Evolutionary conservation across 2,797 vertebrate genomes (phyloP).

Genomic region (Lophius americanus): DNA sequence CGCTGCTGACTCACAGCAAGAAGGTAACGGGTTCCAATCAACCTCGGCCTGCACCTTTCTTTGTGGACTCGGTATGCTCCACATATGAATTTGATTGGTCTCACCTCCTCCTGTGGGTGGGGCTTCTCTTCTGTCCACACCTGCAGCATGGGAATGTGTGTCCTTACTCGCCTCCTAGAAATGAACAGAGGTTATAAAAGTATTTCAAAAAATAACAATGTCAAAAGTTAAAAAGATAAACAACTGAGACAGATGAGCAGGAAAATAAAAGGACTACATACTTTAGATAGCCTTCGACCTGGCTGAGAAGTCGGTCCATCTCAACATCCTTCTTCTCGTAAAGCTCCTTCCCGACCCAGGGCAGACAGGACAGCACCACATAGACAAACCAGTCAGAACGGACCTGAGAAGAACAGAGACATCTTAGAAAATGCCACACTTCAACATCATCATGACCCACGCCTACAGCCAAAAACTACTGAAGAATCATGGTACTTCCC

Average conservation of each 20-base stretch:
- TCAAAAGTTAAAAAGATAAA: not conserved
- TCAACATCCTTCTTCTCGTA: slow-evolving; percentile 99
- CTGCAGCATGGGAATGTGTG: slow-evolving; percentile 93
- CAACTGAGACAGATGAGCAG: not conserved
- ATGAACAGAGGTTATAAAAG: fast-evolving
- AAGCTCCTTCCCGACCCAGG: slow-evolving; percentile 98
- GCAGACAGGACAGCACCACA: slow-evolving; percentile 92
- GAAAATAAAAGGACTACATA: slow-evolving; percentile 66
- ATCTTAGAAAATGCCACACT: not conserved
- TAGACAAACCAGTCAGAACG: slow-evolving; percentile 97
- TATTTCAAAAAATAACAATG: not conserved
- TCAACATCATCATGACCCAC: not conserved
- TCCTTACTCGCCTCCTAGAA: slow-evolving; percentile 91
- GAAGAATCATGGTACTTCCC: too few relatives aligned
- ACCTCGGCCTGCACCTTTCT: too few relatives aligned
- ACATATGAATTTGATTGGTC: not conserved
- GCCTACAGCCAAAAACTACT: not conserved
- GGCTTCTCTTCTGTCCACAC: slow-evolving; percentile 97
- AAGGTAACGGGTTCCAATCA: too few relatives aligned
- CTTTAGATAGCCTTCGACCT: slow-evolving; percentile 95
- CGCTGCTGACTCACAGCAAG: too few relatives aligned
- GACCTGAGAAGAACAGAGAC: slow-evolving; percentile 80
- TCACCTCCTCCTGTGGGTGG: slow-evolving; percentile 97
- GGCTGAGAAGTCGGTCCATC: slow-evolving; percentile 94
- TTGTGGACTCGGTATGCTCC: too few relatives aligned